Evolutionary conservation across 2,113 vertebrate species (phyloP), one percentile per base, ranked within the genome.

Genomic region (Misgurnus mizolepis): DNA sequence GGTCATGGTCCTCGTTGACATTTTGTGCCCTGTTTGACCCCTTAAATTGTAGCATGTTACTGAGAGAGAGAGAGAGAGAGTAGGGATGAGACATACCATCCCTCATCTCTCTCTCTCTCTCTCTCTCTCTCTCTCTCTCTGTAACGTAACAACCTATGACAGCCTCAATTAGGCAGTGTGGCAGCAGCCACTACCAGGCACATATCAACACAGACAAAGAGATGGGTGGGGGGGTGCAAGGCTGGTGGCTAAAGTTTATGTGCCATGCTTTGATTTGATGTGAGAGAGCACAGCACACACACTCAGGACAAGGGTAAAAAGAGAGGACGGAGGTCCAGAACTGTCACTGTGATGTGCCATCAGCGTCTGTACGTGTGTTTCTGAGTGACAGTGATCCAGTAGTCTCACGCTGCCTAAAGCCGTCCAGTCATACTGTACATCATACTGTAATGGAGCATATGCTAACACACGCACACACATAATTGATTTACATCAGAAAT

Each of bases 381-480:
- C 61, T 89, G 89, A 90, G 86, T 90, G 92, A 92, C 92, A 91
- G 86, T 88, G 89, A 91, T 90, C 89, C 77, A 86, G 83, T 85
- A 77, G 87, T 70, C 85, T 85, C 60, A 76, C 67, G 58, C 66
- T 67, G 85, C 75, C 84, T 66, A 76, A 64, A 85, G 78, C 72
- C 14, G 39, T 85, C 39, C 62, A 67, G 79, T 76, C 75, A 56
- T n/a, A 71, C n/a, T 81, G 61, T 66, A 79, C 83, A 75, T 76
- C 68, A 70, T 64, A 74, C 60, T 80, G 81, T 83, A 81, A 73
- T 43, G 4, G 4, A 53, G 66, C 76, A 80, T 80, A 80, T 80
- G 83, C 41, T 75, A 64, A 66, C 22, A 34, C 27, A 49, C 4
- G 6, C 67, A 66, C 15, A 69, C 6, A 3, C 5, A 12, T 58